Percentiles rank a stretch among this genome's conserved stretches.
Conservation (phyloP, 2,113 vertebrate species). For the Lipotes vexillifer region DNA sequence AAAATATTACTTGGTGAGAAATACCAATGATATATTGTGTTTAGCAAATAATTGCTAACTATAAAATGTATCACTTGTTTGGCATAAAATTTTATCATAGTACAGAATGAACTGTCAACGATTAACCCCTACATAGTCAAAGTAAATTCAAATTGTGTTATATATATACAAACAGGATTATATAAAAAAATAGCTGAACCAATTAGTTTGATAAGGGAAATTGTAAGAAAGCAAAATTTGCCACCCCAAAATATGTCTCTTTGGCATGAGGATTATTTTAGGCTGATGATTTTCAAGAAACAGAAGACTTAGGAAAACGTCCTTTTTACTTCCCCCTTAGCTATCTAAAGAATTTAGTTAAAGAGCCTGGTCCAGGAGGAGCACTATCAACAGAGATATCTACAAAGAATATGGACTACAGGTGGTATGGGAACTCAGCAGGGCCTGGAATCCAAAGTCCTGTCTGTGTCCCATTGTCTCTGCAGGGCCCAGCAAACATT, state of each 20-base stretch:
- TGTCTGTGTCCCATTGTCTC: not conserved
- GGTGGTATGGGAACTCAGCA: not conserved
- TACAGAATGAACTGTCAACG: not conserved
- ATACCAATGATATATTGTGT: not conserved
- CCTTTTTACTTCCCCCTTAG: not conserved
- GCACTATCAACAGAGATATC: not conserved
- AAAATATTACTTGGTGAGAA: not conserved
- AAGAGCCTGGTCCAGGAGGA: not conserved
- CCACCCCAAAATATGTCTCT: not conserved
- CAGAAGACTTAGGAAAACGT: not conserved
- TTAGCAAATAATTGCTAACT: not conserved
- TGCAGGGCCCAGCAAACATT: not conserved
- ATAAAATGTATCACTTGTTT: not conserved
- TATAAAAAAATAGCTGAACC: not conserved
- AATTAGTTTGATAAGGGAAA: not conserved
- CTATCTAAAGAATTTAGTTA: not conserved
- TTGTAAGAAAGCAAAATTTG: not conserved
- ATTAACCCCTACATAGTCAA: not conserved
- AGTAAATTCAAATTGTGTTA: not conserved
- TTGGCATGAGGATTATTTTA: not conserved
- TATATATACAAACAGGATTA: not conserved
- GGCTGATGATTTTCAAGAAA: not conserved
- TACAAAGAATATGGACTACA: not conserved
- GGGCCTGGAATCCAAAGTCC: not conserved
- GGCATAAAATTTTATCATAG: not conserved